These are phyloP conservation scores for Phoenoteleia sp. DNA, from an alignment of 2,888 invertebrate species.

Conservation along the genomic window DNA sequence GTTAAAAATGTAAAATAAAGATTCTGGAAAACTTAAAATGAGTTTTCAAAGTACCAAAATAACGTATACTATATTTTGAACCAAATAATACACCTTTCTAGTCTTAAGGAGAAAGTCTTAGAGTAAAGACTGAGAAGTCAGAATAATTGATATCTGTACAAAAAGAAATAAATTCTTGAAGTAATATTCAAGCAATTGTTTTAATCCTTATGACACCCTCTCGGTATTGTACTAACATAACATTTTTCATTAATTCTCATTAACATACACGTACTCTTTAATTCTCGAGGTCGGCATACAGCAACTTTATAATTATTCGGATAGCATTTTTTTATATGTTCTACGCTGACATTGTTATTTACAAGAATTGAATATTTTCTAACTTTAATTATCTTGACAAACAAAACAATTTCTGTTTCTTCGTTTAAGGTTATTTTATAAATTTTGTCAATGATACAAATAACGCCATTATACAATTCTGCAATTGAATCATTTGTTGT, in stretches of 20 bases:
- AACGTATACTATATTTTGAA: too few relatives aligned
- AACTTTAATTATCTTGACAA: not conserved
- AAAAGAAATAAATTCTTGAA: too few relatives aligned
- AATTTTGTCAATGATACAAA: slow-evolving; percentile 16
- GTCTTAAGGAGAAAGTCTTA: too few relatives aligned
- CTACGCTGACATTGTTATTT: not conserved
- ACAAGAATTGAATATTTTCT: not conserved
- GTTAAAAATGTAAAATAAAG: too few relatives aligned
- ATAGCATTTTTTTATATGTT: slow-evolving; percentile 14
- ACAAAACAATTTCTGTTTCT: not conserved
- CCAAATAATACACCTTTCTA: too few relatives aligned
- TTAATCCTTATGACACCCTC: slow-evolving; percentile 14
- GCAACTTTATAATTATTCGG: not conserved
- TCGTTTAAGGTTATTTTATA: not conserved
- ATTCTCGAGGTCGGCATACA: not conserved
- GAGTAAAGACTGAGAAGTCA: too few relatives aligned
- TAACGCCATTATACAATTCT: not conserved
- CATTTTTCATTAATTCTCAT: not conserved
- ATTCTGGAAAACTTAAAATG: too few relatives aligned
- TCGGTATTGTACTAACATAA: slow-evolving; percentile 18
- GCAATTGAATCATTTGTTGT: slow-evolving; percentile 18
- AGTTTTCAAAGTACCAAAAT: too few relatives aligned
- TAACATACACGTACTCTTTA: slow-evolving; percentile 1
- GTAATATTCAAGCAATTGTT: too few relatives aligned
- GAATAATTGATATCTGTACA: too few relatives aligned